Conservation (phyloP, 2,113 vertebrate genomes). For the Phalacrocorax carbo region DNA sequence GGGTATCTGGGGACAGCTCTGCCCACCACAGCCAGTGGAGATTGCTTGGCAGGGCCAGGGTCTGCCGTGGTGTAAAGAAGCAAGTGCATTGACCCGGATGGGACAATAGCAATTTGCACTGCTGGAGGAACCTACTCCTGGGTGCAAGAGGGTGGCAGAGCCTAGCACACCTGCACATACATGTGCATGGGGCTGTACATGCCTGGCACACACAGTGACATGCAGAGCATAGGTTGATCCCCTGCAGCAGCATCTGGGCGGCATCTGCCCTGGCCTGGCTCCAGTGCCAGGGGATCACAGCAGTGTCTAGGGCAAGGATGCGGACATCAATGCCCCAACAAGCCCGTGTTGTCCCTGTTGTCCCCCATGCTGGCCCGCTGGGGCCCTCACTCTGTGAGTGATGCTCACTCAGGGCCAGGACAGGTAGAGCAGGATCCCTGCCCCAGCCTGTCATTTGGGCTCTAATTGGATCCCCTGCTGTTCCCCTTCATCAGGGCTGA, state of each 20-base stretch:
- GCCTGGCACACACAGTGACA: not conserved
- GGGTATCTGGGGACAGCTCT: not conserved
- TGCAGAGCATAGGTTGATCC: not conserved
- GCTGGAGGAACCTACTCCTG: not conserved
- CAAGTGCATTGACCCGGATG: not conserved
- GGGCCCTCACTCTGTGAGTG: not conserved
- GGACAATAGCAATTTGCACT: not conserved
- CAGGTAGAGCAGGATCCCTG: not conserved
- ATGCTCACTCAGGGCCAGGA: not conserved
- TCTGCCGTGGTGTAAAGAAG: not conserved
- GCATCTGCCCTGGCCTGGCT: not conserved
- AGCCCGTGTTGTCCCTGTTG: not conserved
- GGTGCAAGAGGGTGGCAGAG: not conserved
- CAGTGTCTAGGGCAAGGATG: not conserved
- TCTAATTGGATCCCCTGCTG: constrained; percentile 41
- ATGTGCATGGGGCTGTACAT: not conserved
- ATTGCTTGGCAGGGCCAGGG: not conserved
- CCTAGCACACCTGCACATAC: not conserved
- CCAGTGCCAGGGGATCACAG: not conserved
- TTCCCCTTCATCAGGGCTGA: constrained; percentile 7
- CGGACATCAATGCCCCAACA: not conserved
- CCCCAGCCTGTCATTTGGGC: not conserved
- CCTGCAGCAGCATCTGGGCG: not conserved
- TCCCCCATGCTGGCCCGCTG: not conserved
- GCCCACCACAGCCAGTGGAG: accelerated